Percentiles rank a stretch among this genome's conserved stretches.
Conservation (phyloP, 1,140 invertebrate species). For the Drosophila virilis region DNA sequence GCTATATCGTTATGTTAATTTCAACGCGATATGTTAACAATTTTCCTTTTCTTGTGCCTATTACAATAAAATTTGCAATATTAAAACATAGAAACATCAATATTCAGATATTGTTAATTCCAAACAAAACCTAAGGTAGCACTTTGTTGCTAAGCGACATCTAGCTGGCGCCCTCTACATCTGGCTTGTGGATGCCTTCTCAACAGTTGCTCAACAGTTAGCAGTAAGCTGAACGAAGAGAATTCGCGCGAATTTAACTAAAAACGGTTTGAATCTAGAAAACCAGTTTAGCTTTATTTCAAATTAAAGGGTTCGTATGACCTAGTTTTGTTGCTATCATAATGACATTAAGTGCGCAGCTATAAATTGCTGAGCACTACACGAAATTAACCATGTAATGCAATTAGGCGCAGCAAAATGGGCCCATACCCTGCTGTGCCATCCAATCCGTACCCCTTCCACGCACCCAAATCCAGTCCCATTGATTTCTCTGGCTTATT, state of each 20-base stretch:
- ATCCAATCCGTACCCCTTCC: not conserved
- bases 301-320: slow-evolving; percentile 21
- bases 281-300: not conserved
- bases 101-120: not conserved
- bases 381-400: slow-evolving; percentile 49
- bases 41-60: not conserved
- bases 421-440: slow-evolving; percentile 22
- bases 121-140: too few relatives aligned
- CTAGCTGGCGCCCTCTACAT: slow-evolving; percentile 9
- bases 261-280: not conserved
- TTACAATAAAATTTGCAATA: not conserved
- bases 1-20: too few relatives aligned
- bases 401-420: slow-evolving; percentile 44
- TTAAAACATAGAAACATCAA: not conserved
- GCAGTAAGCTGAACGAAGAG: not conserved
- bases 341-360: slow-evolving; percentile 27
- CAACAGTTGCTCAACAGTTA: slow-evolving; percentile 2
- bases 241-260: not conserved
- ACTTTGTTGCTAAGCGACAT: not conserved
- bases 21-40: too few relatives aligned
- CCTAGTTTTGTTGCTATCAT: slow-evolving; percentile 23
- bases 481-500: slow-evolving; percentile 44
- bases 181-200: not conserved
- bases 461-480: not conserved
- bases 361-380: slow-evolving; percentile 29